phyloP scores from a whole-genome alignment of 2,888 invertebrate species.

The Ligdia adustata region DNA sequence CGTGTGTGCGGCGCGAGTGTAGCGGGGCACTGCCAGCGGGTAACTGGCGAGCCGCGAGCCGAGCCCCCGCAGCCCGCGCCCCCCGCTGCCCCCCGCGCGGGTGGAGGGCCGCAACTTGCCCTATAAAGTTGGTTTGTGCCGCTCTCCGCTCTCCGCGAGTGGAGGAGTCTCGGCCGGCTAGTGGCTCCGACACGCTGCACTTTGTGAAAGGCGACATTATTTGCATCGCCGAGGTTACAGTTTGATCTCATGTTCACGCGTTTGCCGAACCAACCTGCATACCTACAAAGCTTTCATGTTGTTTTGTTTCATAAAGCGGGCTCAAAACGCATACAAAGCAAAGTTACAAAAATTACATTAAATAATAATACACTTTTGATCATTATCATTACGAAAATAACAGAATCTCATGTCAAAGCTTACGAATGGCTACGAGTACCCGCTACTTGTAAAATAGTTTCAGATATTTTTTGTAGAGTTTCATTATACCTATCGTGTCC shows the following conservation, averaged over 20 bases:
- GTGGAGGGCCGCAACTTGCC: slow-evolving; percentile 47
- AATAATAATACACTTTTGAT: no score
- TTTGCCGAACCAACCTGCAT: no score
- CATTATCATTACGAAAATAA: no score
- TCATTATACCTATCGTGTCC: no score
- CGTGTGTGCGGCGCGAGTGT: slow-evolving; percentile 34
- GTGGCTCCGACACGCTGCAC: slow-evolving; percentile 53
- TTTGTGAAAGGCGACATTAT: slow-evolving; percentile 71
- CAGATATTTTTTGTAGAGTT: no score
- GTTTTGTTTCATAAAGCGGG: no score
- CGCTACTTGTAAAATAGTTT: no score
- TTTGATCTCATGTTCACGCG: slow-evolving; percentile 14
- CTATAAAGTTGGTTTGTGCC: slow-evolving; percentile 71
- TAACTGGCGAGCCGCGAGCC: slow-evolving; percentile 48
- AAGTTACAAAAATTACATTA: no score
- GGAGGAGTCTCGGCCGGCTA: slow-evolving; percentile 52
- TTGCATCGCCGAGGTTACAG: slow-evolving; percentile 43
- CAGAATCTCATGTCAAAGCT: no score
- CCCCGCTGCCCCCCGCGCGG: slow-evolving; percentile 30
- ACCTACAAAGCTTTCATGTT: no score
- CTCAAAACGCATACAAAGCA: no score
- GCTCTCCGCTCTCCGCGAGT: slow-evolving; percentile 55
- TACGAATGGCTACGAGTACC: no score
- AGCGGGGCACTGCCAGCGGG: slow-evolving; percentile 46
- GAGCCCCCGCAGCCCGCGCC: slow-evolving; percentile 41